Conservation (phyloP, 1,140 invertebrate genomes). For the Antheraea pernyi region DNA sequence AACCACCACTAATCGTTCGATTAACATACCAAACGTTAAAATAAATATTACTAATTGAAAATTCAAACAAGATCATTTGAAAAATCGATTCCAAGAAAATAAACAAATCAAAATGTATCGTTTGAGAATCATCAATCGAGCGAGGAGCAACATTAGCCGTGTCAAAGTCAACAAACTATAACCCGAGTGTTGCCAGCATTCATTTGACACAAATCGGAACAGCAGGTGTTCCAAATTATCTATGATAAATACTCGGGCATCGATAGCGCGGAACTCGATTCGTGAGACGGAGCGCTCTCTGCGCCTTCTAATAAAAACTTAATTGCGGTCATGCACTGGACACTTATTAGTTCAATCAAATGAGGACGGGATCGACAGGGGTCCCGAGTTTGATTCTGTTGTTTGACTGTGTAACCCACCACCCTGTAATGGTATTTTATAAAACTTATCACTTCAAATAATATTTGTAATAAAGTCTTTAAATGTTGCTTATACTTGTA, state of each 20-base stretch:
- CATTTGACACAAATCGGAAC: constrained; percentile 4
- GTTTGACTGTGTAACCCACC: background rate
- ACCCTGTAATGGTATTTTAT: background rate
- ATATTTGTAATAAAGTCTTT: background rate
- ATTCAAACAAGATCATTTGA: constrained; percentile 3
- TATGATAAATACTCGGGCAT: constrained; percentile 2
- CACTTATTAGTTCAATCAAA: background rate
- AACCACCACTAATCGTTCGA: constrained; percentile 1
- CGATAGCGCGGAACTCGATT: background rate
- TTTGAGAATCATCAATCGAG: constrained; percentile 4
- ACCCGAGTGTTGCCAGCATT: background rate
- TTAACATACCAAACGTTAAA: constrained; percentile 1
- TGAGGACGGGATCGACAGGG: background rate
- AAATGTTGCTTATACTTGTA: background rate
- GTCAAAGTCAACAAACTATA: constrained; percentile 2
- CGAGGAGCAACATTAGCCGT: background rate
- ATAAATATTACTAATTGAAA: background rate
- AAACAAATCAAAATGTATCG: constrained; percentile 3
- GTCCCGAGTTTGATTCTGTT: background rate
- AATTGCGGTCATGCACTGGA: background rate
- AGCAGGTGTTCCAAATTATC: constrained; percentile 4
- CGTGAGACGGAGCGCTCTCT: background rate
- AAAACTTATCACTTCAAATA: background rate
- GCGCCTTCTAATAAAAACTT: background rate
- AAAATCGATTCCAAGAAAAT: constrained; percentile 1